Evolutionary conservation across 2,888 invertebrate genomes (phyloP).

Genomic region (Caenorhabditis uteleia): DNA sequence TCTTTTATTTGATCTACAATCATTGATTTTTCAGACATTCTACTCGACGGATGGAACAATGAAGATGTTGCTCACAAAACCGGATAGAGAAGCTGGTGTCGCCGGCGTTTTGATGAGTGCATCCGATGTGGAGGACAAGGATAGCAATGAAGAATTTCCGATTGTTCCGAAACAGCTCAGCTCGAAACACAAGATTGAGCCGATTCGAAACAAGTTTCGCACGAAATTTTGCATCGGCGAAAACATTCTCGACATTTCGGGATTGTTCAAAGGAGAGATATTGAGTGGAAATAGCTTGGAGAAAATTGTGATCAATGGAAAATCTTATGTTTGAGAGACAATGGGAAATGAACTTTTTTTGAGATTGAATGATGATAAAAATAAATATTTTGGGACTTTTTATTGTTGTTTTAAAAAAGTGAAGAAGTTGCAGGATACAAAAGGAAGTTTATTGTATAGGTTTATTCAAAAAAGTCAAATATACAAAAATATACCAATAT

Average conservation of each 20-base stretch:
- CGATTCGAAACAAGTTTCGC: conserved; percentile 14
- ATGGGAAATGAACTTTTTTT: not conserved
- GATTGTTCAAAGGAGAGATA: conserved; percentile 2
- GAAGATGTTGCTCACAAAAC: conserved; percentile 12
- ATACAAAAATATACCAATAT: too few relatives aligned
- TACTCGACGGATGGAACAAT: conserved; percentile 14
- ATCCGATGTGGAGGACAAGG: not conserved
- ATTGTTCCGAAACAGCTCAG: conserved; percentile 17
- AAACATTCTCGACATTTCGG: conserved; percentile 10
- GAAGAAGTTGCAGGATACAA: too few relatives aligned
- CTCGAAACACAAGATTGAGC: conserved; percentile 2
- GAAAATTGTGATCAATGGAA: conserved; percentile 18
- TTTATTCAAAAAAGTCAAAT: too few relatives aligned
- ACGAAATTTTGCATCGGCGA: conserved; percentile 3
- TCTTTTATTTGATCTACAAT: not conserved
- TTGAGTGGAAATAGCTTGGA: not conserved
- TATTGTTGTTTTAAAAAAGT: too few relatives aligned
- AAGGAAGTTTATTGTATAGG: too few relatives aligned
- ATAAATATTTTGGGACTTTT: too few relatives aligned
- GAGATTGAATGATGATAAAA: too few relatives aligned
- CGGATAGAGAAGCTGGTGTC: not conserved
- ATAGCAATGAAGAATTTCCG: conserved; percentile 10
- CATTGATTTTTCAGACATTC: conserved; percentile 9
- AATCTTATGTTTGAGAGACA: conserved; percentile 3
- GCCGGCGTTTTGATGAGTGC: not conserved